phyloP scores from a whole-genome alignment of 1,140 invertebrate genomes.

The Chrysopa pallens region DNA sequence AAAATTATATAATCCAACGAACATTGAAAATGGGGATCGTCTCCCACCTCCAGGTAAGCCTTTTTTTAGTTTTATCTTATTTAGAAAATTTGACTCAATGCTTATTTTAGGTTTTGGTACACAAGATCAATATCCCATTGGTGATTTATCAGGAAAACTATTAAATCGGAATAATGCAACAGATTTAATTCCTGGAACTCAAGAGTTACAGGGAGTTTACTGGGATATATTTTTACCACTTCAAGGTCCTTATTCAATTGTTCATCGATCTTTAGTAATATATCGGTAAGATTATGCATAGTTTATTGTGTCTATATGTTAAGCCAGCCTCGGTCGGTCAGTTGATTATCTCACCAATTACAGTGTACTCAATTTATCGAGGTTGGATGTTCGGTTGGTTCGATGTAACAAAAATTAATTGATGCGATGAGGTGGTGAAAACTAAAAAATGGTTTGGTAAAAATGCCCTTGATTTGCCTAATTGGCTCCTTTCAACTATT shows the following conservation, averaged over 20 bases:
- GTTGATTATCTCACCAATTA: no score
- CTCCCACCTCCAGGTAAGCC: conserved; percentile 41
- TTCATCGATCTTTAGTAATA: conserved; percentile 68
- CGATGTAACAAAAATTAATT: no score
- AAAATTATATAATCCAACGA: conserved; percentile 46
- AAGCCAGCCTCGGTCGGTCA: not conserved
- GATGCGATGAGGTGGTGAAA: no score
- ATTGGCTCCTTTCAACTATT: no score
- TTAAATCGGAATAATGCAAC: conserved; percentile 49
- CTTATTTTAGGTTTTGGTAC: conserved; percentile 42
- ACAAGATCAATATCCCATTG: conserved; percentile 73
- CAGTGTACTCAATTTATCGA: no score
- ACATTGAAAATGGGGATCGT: conserved; percentile 26
- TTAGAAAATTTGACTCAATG: conserved; percentile 2
- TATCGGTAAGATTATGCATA: conserved; percentile 41
- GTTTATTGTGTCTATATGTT: not conserved
- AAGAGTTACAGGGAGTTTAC: conserved; percentile 49
- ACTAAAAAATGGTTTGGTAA: no score
- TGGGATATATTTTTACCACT: conserved; percentile 78
- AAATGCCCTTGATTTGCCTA: no score
- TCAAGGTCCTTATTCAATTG: conserved; percentile 57
- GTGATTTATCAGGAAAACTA: conserved; percentile 80
- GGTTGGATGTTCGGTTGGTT: no score
- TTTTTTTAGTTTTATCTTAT: not conserved
- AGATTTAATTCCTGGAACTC: conserved; percentile 42